Evolutionary conservation across 2,888 invertebrate genomes (phyloP).

Genomic region (Chaitophorus viminalis): DNA sequence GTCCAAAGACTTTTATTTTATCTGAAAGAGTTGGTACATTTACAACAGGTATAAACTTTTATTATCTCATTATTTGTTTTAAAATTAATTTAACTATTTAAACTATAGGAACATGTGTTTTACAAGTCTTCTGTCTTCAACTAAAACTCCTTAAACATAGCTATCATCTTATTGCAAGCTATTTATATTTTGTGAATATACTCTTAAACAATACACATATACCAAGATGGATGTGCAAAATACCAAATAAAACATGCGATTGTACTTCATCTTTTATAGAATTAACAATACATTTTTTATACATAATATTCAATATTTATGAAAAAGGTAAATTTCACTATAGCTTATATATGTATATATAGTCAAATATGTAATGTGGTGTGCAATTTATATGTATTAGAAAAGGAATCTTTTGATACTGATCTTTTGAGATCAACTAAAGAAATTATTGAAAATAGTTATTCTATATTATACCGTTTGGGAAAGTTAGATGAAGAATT

Average conservation of each 20-base stretch:
- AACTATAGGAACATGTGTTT: constrained; percentile 54
- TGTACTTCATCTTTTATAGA: constrained; percentile 56
- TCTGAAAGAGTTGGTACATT: constrained; percentile 52
- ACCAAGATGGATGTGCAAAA: constrained; percentile 54
- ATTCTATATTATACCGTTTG: constrained; percentile 37
- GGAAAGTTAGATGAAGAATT: constrained; percentile 59
- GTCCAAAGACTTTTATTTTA: constrained; percentile 53
- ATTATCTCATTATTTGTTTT: neutral
- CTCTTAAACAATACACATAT: constrained; percentile 48
- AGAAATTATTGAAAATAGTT: constrained; percentile 54
- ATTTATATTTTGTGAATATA: constrained; percentile 45
- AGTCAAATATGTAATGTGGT: neutral
- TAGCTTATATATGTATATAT: neutral
- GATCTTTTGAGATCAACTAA: constrained; percentile 17
- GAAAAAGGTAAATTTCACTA: constrained; percentile 38
- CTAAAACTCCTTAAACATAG: constrained; percentile 37
- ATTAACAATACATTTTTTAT: constrained; percentile 49
- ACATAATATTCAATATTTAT: constrained; percentile 32
- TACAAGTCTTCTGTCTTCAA: constrained; percentile 53
- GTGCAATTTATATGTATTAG: constrained; percentile 21
- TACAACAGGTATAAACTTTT: constrained; percentile 45
- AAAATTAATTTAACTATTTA: neutral
- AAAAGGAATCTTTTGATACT: constrained; percentile 23
- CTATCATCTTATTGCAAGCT: constrained; percentile 46
- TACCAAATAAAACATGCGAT: constrained; percentile 50